Evolutionary conservation across 2,888 invertebrate species (phyloP), one percentile per base, ranked within the genome.

Genomic region (Drosophila barbarae): DNA sequence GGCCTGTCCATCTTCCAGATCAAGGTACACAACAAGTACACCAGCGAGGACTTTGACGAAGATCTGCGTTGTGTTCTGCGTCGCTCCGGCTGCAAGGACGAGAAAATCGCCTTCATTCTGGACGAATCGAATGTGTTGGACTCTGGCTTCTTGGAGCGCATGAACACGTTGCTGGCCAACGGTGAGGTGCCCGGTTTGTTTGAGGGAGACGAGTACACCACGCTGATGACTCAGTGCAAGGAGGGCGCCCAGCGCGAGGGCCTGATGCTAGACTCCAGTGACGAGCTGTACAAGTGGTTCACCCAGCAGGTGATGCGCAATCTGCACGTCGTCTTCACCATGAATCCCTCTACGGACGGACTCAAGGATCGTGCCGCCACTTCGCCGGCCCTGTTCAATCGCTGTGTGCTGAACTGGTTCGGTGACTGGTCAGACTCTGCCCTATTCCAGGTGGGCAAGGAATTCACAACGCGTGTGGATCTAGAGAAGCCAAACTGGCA

Each of bases 241-340:
- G 99, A 99, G 90, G 99, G 99, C 4, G 98, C 99, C 1, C 98
- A 98, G 87, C 92, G 98, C 64, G 98, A 99, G 90, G 99, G 99
- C 5, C 91, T 98, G 42, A 99, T 99, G 98, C 91, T 99, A 47
- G 99, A 99, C 90, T 97, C 98, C 0, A 96, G 95, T 80, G 99
- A 99, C 89, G 99, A 99, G 89, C 90, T 99, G 10, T 99, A 99
- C 90, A 99, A 99, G 91, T 99, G 99, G 99, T 99, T 99, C 90
- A 99, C 99, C 0, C 96, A 97, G 28, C 96, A 98, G 93, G 98
- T 99, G 36, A 99, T 99, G 97, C 94, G 96, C 71, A 99, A 99
- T 90, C 92, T 99, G 50, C 99, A 99, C 90, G 99, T 99, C 10
- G 99, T 99, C 44, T 99, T 99, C 90, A 99, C 99, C 1, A 99